Conservation (phyloP, 1,140 invertebrate genomes). For the Eumaeus atala region DNA sequence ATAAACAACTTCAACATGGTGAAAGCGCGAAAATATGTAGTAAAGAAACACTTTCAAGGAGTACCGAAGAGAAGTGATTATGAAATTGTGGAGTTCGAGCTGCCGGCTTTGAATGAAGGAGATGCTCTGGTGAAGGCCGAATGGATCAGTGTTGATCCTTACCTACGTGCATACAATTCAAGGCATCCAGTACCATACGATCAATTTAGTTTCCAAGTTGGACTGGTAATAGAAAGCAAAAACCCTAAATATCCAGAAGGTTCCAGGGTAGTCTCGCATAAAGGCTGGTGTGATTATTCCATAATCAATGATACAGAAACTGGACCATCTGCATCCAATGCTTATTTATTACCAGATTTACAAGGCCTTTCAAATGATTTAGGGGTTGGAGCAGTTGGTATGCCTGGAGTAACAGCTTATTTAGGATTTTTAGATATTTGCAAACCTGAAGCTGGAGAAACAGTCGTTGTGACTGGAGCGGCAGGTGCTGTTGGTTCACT, state of each 20-base stretch:
- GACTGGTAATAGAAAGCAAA: slow-evolving; percentile 40
- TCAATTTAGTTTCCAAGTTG: slow-evolving; percentile 63
- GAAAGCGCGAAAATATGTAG: slow-evolving; percentile 55
- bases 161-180: slow-evolving; percentile 50
- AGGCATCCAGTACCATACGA: slow-evolving; percentile 39
- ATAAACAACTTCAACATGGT: slow-evolving; percentile 36
- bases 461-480: slow-evolving; percentile 79
- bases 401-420: slow-evolving; percentile 78
- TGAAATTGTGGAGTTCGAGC: slow-evolving; percentile 57
- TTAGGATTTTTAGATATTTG: slow-evolving; percentile 83
- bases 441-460: slow-evolving; percentile 80
- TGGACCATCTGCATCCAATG: background rate
- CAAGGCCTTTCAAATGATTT: slow-evolving; percentile 40
- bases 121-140: slow-evolving; percentile 69
- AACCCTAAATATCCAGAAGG: slow-evolving; percentile 73
- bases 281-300: slow-evolving; percentile 76
- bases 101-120: slow-evolving; percentile 51
- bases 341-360: slow-evolving; percentile 35
- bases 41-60: slow-evolving; percentile 56
- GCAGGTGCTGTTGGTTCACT: slow-evolving; percentile 81
- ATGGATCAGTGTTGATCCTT: slow-evolving; percentile 75
- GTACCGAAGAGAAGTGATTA: slow-evolving; percentile 58
- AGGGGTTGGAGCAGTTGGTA: slow-evolving; percentile 47
- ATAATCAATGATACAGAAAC: slow-evolving; percentile 34
- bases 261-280: slow-evolving; percentile 68